Percentiles rank a stretch among this genome's conserved stretches.
These are phyloP conservation scores for Venusia cambrica DNA, from an alignment of 2,888 invertebrate genomes.

Conservation along the genomic window DNA sequence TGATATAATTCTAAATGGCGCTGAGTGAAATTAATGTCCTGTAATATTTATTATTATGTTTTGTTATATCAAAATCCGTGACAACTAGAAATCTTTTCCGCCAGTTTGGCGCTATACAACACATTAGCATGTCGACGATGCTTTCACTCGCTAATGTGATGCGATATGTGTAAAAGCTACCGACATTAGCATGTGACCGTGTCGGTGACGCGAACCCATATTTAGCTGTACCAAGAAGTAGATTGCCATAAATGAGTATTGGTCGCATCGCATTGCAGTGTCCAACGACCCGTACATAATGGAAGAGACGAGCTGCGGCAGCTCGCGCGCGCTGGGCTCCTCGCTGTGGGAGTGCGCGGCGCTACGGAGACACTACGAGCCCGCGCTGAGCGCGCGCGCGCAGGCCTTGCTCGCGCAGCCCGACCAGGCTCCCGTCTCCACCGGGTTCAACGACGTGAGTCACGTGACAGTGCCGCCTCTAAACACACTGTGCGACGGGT, in stretches of 20 bases:
- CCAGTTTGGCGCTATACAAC: too few relatives aligned
- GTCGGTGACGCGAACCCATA: not conserved
- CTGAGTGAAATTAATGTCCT: too few relatives aligned
- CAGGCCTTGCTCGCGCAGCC: conserved; percentile 50
- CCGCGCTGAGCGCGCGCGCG: conserved; percentile 87
- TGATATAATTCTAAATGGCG: too few relatives aligned
- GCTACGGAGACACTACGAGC: conserved; percentile 74
- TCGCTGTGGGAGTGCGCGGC: conserved; percentile 96
- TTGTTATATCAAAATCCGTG: too few relatives aligned
- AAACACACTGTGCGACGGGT: too few relatives aligned
- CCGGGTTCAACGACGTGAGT: conserved; percentile 17
- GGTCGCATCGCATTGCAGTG: conserved; percentile 46
- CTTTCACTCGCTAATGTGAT: too few relatives aligned
- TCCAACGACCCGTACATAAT: conserved; percentile 91
- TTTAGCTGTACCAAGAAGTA: not conserved
- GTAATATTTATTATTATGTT: too few relatives aligned
- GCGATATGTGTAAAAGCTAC: too few relatives aligned
- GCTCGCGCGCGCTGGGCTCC: conserved; percentile 91
- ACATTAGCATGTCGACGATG: too few relatives aligned
- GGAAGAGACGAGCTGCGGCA: conserved; percentile 89
- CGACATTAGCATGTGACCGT: too few relatives aligned
- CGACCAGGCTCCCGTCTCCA: conserved; percentile 29
- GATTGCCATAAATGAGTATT: not conserved
- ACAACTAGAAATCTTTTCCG: too few relatives aligned
- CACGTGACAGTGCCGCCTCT: too few relatives aligned